Conservation (phyloP, 2,797 vertebrate genomes). For the Hydrocynus forskahlii region DNA sequence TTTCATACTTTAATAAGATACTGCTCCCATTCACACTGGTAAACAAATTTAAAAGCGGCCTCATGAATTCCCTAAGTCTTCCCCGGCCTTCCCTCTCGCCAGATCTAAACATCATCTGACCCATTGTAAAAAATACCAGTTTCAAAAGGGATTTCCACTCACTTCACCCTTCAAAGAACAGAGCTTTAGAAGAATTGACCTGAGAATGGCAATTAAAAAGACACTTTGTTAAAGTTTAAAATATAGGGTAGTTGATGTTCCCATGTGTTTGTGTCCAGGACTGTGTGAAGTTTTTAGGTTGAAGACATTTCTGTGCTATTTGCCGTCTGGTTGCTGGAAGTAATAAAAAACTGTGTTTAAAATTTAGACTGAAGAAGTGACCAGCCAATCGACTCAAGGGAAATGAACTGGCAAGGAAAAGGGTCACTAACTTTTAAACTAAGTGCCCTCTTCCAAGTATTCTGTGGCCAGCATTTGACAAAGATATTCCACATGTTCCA, state of each 20-base stretch:
- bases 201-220: not conserved
- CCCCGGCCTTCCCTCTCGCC: not conserved
- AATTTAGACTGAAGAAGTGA: too few relatives aligned
- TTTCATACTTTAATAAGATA: conserved; percentile 11
- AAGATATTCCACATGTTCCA: too few relatives aligned
- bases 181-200: not conserved
- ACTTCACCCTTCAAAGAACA: too few relatives aligned
- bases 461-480: too few relatives aligned
- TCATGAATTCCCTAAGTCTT: not conserved
- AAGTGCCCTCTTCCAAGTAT: too few relatives aligned
- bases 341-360: not conserved
- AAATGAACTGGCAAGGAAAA: too few relatives aligned
- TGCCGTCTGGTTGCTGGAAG: not conserved
- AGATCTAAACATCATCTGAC: not conserved
- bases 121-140: too few relatives aligned
- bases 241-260: not conserved
- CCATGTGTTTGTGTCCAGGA: not conserved
- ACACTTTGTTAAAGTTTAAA: too few relatives aligned
- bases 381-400: too few relatives aligned
- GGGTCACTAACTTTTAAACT: too few relatives aligned
- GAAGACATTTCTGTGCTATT: not conserved
- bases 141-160: too few relatives aligned
- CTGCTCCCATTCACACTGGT: not conserved
- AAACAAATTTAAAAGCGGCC: not conserved
- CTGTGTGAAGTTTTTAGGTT: not conserved